phyloP scores from a whole-genome alignment of 2,888 invertebrate genomes.

The Cephalotes varians region DNA sequence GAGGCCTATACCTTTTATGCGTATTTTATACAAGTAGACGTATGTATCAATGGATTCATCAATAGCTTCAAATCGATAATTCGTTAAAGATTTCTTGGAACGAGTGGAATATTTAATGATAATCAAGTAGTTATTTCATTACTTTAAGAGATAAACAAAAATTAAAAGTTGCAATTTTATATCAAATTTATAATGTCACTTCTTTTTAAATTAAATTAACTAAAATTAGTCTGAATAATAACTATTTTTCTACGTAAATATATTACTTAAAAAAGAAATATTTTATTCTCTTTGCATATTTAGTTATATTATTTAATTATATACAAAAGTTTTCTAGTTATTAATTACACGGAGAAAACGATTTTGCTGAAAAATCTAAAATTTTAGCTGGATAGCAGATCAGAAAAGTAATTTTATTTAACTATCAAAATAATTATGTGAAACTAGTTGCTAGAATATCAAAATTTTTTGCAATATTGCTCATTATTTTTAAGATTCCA shows the following conservation, averaged over 20 bases:
- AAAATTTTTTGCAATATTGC: too few species aligned
- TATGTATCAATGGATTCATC: constrained; percentile 2
- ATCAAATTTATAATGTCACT: background rate
- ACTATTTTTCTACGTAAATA: background rate
- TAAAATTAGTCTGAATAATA: background rate
- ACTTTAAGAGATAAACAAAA: background rate
- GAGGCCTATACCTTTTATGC: constrained; percentile 22
- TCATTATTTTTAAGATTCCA: too few species aligned
- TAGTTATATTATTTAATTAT: background rate
- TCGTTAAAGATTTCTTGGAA: background rate
- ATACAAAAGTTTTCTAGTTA: background rate
- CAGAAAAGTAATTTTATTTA: too few species aligned
- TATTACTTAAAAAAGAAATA: background rate
- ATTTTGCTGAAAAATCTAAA: too few species aligned
- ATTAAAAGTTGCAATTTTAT: background rate
- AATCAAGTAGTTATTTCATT: background rate
- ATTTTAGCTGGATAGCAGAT: too few species aligned
- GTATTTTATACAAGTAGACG: constrained; percentile 22
- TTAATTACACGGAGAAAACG: too few species aligned
- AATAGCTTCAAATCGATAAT: constrained; percentile 19
- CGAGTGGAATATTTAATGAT: background rate
- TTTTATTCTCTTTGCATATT: background rate
- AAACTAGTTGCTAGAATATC: too few species aligned
- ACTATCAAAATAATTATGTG: too few species aligned
- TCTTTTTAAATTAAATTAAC: background rate